Evolutionary conservation across 2,888 invertebrate species (phyloP).

Genomic region (Chouioia cunea): DNA sequence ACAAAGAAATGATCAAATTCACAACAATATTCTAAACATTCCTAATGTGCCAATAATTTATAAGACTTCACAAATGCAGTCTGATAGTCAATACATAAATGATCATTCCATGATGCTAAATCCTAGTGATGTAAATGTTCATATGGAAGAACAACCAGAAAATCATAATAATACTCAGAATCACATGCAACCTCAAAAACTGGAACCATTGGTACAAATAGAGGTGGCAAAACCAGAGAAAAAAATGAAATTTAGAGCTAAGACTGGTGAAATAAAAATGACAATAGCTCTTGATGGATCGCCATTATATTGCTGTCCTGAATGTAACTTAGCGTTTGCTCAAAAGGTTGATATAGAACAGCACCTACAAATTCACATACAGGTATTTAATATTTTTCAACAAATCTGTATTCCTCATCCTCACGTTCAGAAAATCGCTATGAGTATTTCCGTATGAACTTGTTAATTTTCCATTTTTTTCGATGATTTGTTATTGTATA

Average conservation of each 20-base stretch:
- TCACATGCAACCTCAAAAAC: constrained; percentile 50
- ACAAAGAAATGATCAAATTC: constrained; percentile 57
- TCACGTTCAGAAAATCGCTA: not conserved
- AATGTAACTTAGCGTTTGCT: constrained; percentile 68
- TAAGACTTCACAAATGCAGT: constrained; percentile 58
- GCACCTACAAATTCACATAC: constrained; percentile 66
- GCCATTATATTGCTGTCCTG: constrained; percentile 69
- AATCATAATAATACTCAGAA: constrained; percentile 52
- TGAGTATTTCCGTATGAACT: not conserved
- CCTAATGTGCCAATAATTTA: constrained; percentile 62
- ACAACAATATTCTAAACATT: constrained; percentile 66
- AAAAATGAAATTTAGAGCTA: constrained; percentile 66
- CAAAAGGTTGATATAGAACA: constrained; percentile 68
- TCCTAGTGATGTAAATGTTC: constrained; percentile 62
- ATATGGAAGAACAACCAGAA: constrained; percentile 56
- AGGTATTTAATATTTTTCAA: constrained; percentile 51
- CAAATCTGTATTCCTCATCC: not conserved
- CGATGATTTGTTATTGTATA: constrained; percentile 4
- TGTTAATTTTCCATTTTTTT: not conserved
- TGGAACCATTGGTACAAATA: constrained; percentile 59
- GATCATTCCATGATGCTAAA: constrained; percentile 62
- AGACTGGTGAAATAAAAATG: constrained; percentile 67
- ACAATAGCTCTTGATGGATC: constrained; percentile 67
- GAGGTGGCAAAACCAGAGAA: constrained; percentile 61
- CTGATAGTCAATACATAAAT: constrained; percentile 58